Evolutionary conservation across 2,797 vertebrate species (phyloP).

Genomic region (Graptemys geographica): DNA sequence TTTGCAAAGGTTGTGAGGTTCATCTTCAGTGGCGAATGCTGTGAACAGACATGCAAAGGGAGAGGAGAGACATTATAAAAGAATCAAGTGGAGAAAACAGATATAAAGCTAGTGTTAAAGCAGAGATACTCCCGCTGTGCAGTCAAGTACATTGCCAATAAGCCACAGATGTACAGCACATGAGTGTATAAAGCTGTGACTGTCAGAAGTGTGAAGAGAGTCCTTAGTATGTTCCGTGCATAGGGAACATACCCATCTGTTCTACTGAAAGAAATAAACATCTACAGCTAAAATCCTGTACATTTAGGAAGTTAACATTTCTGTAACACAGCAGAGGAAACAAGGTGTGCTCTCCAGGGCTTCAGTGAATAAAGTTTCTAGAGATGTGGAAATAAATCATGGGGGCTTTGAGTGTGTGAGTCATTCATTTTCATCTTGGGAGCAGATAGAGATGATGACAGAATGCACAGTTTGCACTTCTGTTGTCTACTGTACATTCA

Average conservation of each 20-base stretch:
- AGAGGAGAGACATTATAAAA: conserved; percentile 51
- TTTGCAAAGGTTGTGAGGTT: conserved; percentile 48
- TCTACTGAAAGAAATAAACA: conserved; percentile 47
- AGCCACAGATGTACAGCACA: conserved; percentile 71
- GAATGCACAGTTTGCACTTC: accelerated
- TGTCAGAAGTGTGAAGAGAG: conserved; percentile 71
- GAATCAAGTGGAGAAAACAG: conserved; percentile 29
- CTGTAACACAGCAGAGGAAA: conserved; percentile 33
- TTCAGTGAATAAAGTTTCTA: neutral
- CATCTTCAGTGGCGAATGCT: conserved; percentile 62
- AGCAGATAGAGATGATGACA: neutral
- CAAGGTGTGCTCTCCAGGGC: conserved; percentile 33
- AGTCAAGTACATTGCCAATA: conserved; percentile 65
- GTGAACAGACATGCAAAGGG: conserved; percentile 57
- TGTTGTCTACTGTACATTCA: conserved; percentile 31
- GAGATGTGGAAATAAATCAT: conserved; percentile 48
- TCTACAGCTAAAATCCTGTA: conserved; percentile 32
- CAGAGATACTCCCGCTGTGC: conserved; percentile 64
- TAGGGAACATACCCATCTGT: conserved; percentile 65
- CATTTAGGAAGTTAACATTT: conserved; percentile 23
- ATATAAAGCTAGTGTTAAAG: conserved; percentile 60
- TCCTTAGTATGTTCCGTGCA: conserved; percentile 68
- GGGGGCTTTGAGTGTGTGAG: neutral
- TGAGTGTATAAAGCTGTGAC: conserved; percentile 69
- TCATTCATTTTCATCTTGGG: neutral